phyloP scores from a whole-genome alignment of 2,797 vertebrate species.

The Sphenodon punctatus region DNA sequence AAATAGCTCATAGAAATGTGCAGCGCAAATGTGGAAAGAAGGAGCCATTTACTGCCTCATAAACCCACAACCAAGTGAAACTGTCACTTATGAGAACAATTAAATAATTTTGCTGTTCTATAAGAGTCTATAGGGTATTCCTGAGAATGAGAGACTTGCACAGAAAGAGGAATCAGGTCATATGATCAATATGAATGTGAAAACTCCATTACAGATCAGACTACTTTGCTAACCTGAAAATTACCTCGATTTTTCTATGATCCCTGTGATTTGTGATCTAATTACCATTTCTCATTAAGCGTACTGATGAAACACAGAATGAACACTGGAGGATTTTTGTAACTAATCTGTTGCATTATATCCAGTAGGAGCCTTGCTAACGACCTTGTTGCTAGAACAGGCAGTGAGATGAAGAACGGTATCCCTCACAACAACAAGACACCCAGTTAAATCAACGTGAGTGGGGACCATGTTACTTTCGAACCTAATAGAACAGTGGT shows the following conservation, averaged over 20 bases:
- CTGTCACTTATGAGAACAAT: conserved; percentile 64
- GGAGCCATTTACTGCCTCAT: conserved; percentile 65
- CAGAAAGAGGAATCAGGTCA: background rate
- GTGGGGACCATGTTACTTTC: conserved; percentile 4
- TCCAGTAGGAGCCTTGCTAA: background rate
- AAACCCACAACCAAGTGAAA: conserved; percentile 69
- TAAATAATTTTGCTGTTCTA: conserved; percentile 47
- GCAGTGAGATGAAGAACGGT: background rate
- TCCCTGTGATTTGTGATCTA: conserved; percentile 20
- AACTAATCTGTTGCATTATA: background rate
- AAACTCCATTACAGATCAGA: conserved; percentile 20
- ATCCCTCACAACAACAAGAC: background rate
- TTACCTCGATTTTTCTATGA: background rate
- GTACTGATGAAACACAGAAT: conserved; percentile 21
- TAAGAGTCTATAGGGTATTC: conserved; percentile 36
- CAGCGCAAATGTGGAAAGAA: conserved; percentile 51
- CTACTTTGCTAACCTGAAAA: background rate
- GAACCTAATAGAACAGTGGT: background rate
- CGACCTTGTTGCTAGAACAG: conserved; percentile 18
- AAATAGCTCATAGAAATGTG: conserved; percentile 58
- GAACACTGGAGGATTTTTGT: background rate
- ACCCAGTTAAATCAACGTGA: background rate
- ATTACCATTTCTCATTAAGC: background rate
- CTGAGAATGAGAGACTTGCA: conserved; percentile 24
- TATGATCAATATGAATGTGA: conserved; percentile 2